Percentiles rank a stretch among this genome's conserved stretches.
These are phyloP conservation scores for Coregonus clupeaformis DNA, from an alignment of 2,113 vertebrate species.

Conservation along the genomic window DNA sequence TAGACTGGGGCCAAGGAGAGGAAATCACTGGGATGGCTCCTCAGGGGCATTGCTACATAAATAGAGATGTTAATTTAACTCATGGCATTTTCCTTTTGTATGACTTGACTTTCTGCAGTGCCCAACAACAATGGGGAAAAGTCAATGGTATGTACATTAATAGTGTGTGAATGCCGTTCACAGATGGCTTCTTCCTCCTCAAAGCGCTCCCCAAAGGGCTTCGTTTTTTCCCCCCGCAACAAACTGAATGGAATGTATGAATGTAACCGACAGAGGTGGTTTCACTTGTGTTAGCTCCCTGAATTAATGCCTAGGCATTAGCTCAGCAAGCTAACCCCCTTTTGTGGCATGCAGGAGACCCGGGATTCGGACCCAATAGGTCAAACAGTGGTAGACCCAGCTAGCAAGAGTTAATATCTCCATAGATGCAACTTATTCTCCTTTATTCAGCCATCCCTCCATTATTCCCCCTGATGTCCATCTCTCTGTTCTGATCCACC, in stretches of 20 bases:
- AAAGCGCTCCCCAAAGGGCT: conserved; percentile 34
- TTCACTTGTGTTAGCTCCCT: too few species aligned
- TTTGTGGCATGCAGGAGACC: too few species aligned
- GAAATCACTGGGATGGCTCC: too few species aligned
- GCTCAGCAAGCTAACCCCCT: too few species aligned
- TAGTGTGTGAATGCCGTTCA: conserved; percentile 36
- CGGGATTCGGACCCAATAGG: too few species aligned
- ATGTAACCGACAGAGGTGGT: neutral
- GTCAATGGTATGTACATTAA: conserved; percentile 35
- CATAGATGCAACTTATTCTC: too few species aligned
- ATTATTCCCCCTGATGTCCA: neutral
- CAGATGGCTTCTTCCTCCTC: conserved; percentile 49
- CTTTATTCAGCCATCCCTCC: neutral
- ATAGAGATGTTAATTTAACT: conserved; percentile 37
- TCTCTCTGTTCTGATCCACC: neutral
- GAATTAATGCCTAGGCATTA: too few species aligned
- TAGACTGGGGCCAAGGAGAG: too few species aligned
- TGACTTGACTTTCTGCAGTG: conserved; percentile 26
- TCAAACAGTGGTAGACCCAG: too few species aligned
- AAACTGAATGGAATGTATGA: conserved; percentile 1
- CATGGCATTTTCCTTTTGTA: conserved; percentile 52
- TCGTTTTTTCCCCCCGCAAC: conserved; percentile 30
- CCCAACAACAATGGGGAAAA: conserved; percentile 47
- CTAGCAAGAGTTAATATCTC: too few species aligned
- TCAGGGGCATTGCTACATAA: too few species aligned